Conservation (phyloP, 2,888 invertebrate genomes). For the Griposia aprilina region DNA sequence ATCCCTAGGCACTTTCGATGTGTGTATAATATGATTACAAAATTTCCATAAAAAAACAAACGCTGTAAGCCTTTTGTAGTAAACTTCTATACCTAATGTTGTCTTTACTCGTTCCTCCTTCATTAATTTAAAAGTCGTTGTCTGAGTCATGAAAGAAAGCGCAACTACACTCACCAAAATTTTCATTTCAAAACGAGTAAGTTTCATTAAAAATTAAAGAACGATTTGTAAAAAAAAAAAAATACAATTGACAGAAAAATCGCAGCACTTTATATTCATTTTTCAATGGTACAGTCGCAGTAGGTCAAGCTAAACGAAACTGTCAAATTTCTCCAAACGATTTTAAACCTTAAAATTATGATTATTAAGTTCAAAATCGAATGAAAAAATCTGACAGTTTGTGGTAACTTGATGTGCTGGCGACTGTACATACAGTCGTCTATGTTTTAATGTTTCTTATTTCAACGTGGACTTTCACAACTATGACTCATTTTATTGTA, state of each 20-base stretch:
- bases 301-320: too few species aligned
- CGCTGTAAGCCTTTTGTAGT: neutral
- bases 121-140: constrained; percentile 24
- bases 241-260: too few species aligned
- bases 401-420: too few species aligned
- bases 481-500: neutral
- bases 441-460: neutral
- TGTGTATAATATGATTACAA: neutral
- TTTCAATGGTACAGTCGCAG: too few species aligned
- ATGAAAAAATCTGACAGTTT: too few species aligned
- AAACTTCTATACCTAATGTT: neutral
- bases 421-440: neutral
- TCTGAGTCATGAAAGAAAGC: constrained; percentile 25
- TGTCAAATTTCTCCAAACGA: too few species aligned
- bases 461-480: neutral
- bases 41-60: neutral
- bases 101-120: neutral
- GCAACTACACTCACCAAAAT: neutral
- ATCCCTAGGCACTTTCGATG: too few species aligned
- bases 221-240: too few species aligned
- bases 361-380: too few species aligned
- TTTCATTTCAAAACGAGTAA: constrained; percentile 29
- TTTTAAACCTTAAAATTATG: too few species aligned
- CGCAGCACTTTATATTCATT: too few species aligned
- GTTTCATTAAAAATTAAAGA: constrained; percentile 40